A percentile compares a stretch with the other conserved stretches of the same genome.
Conservation (phyloP, 2,888 invertebrate species). For the Hypselothyrea guttata region DNA sequence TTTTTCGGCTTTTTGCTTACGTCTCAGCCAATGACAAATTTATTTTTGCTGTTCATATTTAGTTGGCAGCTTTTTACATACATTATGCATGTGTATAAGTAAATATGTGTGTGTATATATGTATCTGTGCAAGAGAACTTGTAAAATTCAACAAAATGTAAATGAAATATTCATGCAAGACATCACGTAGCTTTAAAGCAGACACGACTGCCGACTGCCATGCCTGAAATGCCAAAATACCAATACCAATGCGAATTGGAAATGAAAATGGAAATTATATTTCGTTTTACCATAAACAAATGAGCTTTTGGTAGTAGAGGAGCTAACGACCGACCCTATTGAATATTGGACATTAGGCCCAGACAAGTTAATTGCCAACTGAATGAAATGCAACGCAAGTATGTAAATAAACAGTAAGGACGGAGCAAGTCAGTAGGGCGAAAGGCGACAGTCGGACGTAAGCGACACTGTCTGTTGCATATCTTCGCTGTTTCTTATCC, state of each 20-base stretch:
- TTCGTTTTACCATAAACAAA: conserved; percentile 32
- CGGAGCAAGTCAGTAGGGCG: no score
- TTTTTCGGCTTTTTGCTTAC: not conserved
- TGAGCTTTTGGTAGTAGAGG: conserved; percentile 20
- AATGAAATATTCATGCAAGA: conserved; percentile 73
- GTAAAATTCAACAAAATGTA: conserved; percentile 48
- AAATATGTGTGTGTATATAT: conserved; percentile 8
- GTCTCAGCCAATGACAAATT: conserved; percentile 36
- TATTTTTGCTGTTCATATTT: conserved; percentile 37
- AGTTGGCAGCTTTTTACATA: conserved; percentile 2
- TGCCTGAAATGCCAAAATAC: conserved; percentile 32
- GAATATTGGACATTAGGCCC: conserved; percentile 38
- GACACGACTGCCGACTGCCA: conserved; percentile 36
- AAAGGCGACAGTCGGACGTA: no score
- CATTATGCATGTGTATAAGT: not conserved
- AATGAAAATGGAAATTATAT: conserved; percentile 10
- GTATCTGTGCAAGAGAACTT: conserved; percentile 28
- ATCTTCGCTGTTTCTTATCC: no score
- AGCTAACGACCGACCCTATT: conserved; percentile 54
- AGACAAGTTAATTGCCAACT: conserved; percentile 42
- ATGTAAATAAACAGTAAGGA: no score
- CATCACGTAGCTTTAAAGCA: conserved; percentile 65
- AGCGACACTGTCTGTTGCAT: no score
- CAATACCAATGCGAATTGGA: conserved; percentile 20
- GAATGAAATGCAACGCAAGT: conserved; percentile 33